Conservation (phyloP, 2,113 vertebrate species). For the Turdus rufiventris region DNA sequence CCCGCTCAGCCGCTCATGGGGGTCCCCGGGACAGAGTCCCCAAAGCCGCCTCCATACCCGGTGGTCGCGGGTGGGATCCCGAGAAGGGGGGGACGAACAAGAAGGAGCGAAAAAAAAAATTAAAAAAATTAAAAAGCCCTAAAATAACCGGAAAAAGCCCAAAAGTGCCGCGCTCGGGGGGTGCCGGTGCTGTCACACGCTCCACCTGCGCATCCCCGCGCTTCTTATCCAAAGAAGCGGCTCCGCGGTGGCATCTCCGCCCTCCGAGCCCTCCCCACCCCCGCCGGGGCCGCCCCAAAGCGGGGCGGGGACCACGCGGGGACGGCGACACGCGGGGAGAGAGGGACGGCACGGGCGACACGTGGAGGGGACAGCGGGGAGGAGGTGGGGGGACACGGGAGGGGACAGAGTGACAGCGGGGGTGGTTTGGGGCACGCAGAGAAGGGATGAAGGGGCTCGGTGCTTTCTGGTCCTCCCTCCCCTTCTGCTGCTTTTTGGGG, state of each 20-base stretch:
- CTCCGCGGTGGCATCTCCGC: not conserved
- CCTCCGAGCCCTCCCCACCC: not conserved
- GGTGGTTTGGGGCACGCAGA: too few species aligned
- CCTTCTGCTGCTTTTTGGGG: not conserved
- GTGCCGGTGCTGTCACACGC: not conserved
- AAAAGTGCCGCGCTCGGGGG: not conserved
- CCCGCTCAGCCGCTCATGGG: not conserved
- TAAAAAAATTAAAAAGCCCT: not conserved
- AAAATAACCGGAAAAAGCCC: not conserved
- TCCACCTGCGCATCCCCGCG: not conserved
- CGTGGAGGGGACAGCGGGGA: not conserved
- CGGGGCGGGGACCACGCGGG: not conserved
- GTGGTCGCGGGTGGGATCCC: not conserved
- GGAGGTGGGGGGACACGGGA: too few species aligned
- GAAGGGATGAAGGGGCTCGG: too few species aligned
- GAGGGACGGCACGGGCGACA: not conserved
- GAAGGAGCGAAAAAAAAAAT: not conserved
- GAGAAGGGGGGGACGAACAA: not conserved
- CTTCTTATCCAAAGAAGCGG: conserved; percentile 22
- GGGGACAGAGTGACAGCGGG: not conserved
- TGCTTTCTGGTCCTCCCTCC: too few species aligned
- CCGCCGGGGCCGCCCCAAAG: not conserved
- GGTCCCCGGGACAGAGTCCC: not conserved
- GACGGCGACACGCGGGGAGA: not conserved
- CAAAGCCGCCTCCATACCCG: not conserved